Conservation (phyloP, 2,797 vertebrate genomes). For the Crocodylus rhombifer region DNA sequence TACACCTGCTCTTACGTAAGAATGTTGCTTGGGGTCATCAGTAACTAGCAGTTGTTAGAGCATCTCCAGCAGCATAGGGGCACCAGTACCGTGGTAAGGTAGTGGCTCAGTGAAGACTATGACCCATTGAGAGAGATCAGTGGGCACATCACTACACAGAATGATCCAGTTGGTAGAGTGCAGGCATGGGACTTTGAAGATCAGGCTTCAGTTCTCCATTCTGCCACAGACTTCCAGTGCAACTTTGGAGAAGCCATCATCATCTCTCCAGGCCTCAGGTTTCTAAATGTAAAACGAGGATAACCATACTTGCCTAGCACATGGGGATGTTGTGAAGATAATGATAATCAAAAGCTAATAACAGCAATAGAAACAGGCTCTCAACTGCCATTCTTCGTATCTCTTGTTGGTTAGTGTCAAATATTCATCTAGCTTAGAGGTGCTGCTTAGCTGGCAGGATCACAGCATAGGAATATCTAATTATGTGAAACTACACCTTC, state of each 20-base stretch:
- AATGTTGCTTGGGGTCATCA: no score
- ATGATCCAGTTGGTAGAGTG: not conserved
- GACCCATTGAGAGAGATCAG: not conserved
- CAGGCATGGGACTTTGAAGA: not conserved
- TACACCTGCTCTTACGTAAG: not conserved
- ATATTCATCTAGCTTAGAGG: fast-evolving
- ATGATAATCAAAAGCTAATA: not conserved
- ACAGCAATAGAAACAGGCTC: not conserved
- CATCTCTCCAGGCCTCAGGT: not conserved
- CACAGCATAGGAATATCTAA: fast-evolving
- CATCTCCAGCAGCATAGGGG: not conserved
- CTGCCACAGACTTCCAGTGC: not conserved
- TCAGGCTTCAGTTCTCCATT: not conserved
- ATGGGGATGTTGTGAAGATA: not conserved
- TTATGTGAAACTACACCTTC: not conserved
- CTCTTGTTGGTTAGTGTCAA: not conserved
- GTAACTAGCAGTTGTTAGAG: not conserved
- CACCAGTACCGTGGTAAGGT: not conserved
- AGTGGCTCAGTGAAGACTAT: not conserved
- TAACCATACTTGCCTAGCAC: not conserved
- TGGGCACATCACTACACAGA: not conserved
- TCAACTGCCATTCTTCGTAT: not conserved
- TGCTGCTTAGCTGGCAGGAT: not conserved
- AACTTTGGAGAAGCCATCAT: not conserved
- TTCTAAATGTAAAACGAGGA: not conserved